Percentiles rank a stretch among this genome's conserved stretches.
Conservation (phyloP, 2,888 invertebrate species). For the Pegoplata infirma region DNA sequence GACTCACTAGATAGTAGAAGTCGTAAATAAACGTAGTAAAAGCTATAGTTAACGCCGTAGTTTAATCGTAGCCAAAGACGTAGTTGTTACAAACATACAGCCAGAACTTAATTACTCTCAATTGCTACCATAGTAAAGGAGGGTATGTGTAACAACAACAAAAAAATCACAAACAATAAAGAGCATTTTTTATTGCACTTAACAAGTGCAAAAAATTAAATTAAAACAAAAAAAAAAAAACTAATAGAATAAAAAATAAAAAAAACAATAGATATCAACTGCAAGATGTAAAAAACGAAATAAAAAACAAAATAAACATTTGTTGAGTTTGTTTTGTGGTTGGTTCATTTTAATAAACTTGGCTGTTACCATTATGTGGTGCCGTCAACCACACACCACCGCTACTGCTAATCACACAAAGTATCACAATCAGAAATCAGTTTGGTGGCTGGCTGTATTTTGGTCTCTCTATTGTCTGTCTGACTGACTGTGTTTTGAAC, state of each 20-base stretch:
- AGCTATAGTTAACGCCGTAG: no score
- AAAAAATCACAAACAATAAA: neutral
- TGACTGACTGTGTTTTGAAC: conserved; percentile 26
- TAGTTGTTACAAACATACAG: neutral
- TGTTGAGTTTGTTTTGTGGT: neutral
- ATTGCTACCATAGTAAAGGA: neutral
- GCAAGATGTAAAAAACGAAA: conserved; percentile 9
- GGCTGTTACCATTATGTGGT: conserved; percentile 31
- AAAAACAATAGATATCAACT: conserved; percentile 13
- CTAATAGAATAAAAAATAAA: neutral
- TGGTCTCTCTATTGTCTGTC: no score
- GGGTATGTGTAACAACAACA: conserved; percentile 6
- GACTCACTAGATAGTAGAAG: no score
- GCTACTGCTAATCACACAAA: neutral
- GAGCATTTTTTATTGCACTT: conserved; percentile 25
- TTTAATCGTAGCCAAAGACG: no score
- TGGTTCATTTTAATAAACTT: conserved; percentile 13
- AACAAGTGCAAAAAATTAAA: conserved; percentile 43
- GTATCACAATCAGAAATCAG: conserved; percentile 33
- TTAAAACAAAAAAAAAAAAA: conserved; percentile 19
- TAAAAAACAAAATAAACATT: conserved; percentile 20
- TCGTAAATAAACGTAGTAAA: no score
- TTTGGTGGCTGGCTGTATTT: conserved; percentile 29
- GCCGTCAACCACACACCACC: no score
- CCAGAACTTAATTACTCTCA: neutral